These are phyloP conservation scores for Heliornis fulica DNA, from an alignment of 2,113 vertebrate species.

Conservation along the genomic window DNA sequence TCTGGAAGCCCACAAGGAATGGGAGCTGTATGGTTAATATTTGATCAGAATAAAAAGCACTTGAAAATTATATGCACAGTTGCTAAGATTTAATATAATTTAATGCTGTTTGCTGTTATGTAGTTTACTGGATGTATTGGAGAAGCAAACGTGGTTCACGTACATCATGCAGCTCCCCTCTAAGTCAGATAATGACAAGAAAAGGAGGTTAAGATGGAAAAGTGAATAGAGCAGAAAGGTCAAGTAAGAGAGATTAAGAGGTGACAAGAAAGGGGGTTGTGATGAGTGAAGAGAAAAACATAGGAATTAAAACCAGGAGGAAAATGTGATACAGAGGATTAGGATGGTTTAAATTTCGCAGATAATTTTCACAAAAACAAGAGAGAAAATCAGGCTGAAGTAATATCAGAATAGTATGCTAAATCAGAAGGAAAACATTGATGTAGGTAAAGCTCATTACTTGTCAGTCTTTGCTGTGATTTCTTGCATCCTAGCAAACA, in stretches of 20 bases:
- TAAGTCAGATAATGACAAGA: not conserved
- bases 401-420: not conserved
- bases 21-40: not conserved
- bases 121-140: not conserved
- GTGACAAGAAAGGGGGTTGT: not conserved
- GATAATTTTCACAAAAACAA: not conserved
- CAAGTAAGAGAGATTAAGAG: constrained; percentile 9
- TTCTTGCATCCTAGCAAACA: not conserved
- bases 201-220: not conserved
- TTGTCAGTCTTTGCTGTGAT: not conserved
- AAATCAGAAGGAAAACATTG: not conserved
- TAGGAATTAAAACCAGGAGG: not conserved
- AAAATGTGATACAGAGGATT: not conserved
- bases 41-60: not conserved
- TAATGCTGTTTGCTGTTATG: not conserved
- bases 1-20: not conserved
- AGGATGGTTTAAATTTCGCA: constrained; percentile 10
- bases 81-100: not conserved
- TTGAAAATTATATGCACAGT: not conserved
- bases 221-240: not conserved
- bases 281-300: constrained; percentile 22
- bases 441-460: not conserved
- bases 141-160: not conserved
- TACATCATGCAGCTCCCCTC: not conserved
- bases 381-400: not conserved